Percentiles rank a stretch among this genome's conserved stretches.
Conservation (phyloP, 23 tunicate species). For the Styela clava region DNA sequence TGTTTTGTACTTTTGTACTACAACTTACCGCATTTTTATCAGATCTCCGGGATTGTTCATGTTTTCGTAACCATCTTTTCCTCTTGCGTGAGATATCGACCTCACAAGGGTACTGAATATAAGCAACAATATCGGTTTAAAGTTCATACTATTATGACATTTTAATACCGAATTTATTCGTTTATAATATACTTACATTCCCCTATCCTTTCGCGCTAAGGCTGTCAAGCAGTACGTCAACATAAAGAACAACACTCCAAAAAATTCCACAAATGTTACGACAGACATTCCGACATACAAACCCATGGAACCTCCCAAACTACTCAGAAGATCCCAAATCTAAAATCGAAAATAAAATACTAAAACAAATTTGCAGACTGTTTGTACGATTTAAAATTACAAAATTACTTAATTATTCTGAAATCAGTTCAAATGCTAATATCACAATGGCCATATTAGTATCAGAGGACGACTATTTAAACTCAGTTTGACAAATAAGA, state of each 20-base stretch:
- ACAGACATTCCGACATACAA: slow-evolving; percentile 4
- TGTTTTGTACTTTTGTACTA: too few species aligned
- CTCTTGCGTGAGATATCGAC: background rate
- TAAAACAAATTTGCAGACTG: too few species aligned
- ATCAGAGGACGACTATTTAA: too few species aligned
- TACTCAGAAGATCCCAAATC: slow-evolving; percentile 8
- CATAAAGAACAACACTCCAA: background rate
- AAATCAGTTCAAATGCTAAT: too few species aligned
- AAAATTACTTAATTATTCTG: too few species aligned
- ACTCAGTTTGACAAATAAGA: too few species aligned
- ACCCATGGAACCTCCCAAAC: slow-evolving; percentile 11
- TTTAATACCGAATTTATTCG: too few species aligned
- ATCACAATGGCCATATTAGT: too few species aligned
- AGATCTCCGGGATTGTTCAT: background rate
- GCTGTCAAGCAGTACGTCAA: background rate
- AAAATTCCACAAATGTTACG: background rate
- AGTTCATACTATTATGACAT: too few species aligned
- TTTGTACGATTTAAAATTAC: too few species aligned
- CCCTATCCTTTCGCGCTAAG: background rate
- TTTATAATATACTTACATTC: background rate
- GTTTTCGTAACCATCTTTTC: background rate
- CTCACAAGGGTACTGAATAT: background rate
- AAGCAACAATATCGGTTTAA: too few species aligned
- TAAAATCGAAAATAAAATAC: too few species aligned
- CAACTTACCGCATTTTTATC: background rate